Conservation (phyloP, 2,797 vertebrate genomes). For the Spinibarbus caldwelli region DNA sequence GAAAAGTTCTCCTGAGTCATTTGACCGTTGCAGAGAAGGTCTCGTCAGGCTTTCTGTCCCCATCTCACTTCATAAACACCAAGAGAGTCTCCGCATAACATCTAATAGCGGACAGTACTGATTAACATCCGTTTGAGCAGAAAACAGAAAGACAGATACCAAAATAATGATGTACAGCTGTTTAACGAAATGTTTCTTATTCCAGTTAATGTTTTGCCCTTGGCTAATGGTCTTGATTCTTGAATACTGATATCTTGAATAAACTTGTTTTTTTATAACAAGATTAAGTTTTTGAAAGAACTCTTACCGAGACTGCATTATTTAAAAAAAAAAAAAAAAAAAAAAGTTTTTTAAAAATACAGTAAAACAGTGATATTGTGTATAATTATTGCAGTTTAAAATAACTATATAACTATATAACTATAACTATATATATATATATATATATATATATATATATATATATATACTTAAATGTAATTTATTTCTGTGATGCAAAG, state of each 20-base stretch:
- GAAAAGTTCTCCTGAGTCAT: slow-evolving; percentile 19
- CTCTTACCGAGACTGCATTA: not conserved
- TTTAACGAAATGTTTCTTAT: not conserved
- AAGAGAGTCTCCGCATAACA: not conserved
- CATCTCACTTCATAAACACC: not conserved
- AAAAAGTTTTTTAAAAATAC: not conserved
- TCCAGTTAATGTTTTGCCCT: not conserved
- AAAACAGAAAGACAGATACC: not conserved
- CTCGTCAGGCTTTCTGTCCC: not conserved
- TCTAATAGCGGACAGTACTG: not conserved
- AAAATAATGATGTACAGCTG: not conserved
- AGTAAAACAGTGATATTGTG: not conserved
- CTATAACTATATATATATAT: too few relatives aligned
- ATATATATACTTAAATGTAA: too few relatives aligned
- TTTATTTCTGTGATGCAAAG: not conserved
- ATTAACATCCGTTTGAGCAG: not conserved
- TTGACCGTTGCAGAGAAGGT: not conserved
- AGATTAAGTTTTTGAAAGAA: not conserved
- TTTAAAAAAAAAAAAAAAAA: too few relatives aligned
- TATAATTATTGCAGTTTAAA: not conserved
- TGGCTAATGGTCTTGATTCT: not conserved
- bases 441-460: too few relatives aligned
- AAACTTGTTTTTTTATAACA: not conserved
- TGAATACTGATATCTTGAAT: not conserved
- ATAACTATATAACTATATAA: too few relatives aligned